Percentiles rank a stretch among this genome's conserved stretches.
Evolutionary conservation across 2,113 vertebrate species (phyloP).

Genomic region (Aspidoscelis tigris): DNA sequence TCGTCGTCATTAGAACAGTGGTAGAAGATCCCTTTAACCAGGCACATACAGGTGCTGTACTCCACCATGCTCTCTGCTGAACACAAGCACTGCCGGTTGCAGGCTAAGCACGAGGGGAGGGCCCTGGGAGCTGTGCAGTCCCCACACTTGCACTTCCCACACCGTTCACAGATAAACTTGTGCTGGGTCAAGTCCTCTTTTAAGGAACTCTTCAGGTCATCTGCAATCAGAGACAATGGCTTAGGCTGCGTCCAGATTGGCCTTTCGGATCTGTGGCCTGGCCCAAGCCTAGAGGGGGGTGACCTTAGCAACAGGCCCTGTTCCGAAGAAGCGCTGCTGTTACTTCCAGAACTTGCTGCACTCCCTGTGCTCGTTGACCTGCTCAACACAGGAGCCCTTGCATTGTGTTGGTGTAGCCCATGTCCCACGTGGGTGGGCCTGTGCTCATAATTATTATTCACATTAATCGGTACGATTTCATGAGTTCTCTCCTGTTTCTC

Average conservation of each 20-base stretch:
- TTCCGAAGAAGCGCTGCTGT: conserved; percentile 92
- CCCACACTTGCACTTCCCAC: conserved; percentile 93
- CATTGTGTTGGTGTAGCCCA: conserved; percentile 61
- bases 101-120: conserved; percentile 92
- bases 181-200: conserved; percentile 85
- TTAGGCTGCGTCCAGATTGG: conserved; percentile 91
- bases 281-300: conserved; percentile 75
- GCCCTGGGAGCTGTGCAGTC: conserved; percentile 92
- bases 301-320: conserved; percentile 89
- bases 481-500: conserved; percentile 96
- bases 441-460: conserved; percentile 91
- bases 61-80: conserved; percentile 94
- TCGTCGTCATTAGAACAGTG: conserved; percentile 97
- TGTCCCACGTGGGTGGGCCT: conserved; percentile 73
- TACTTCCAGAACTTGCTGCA: conserved; percentile 92
- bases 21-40: conserved; percentile 97
- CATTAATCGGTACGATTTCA: conserved; percentile 91
- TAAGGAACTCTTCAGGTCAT: conserved; percentile 85
- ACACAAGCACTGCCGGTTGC: conserved; percentile 92
- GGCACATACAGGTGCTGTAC: conserved; percentile 95
- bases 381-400: conserved; percentile 85
- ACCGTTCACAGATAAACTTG: conserved; percentile 93
- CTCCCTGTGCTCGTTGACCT: conserved; percentile 94
- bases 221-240: conserved; percentile 76
- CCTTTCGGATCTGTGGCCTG: conserved; percentile 76